Conservation (phyloP, 2,113 vertebrate genomes). For the Rhinoderma darwinii region DNA sequence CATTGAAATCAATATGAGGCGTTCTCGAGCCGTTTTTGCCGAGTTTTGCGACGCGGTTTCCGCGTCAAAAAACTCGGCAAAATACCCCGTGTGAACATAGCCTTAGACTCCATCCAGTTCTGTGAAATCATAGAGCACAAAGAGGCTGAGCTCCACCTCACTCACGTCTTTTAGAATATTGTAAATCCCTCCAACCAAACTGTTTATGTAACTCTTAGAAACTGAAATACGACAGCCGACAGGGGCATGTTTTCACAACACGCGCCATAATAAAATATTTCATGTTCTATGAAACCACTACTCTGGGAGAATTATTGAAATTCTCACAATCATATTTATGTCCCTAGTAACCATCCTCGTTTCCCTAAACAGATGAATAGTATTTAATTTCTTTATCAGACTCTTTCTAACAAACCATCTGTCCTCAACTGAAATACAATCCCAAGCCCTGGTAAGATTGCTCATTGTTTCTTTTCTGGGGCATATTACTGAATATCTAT, state of each 20-base stretch:
- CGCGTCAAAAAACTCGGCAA: too few relatives aligned
- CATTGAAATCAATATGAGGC: too few relatives aligned
- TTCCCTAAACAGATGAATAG: slow-evolving; percentile 51
- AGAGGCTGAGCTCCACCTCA: neutral
- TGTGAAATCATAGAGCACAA: neutral
- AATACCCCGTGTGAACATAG: too few relatives aligned
- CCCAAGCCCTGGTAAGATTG: slow-evolving; percentile 70
- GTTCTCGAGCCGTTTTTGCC: too few relatives aligned
- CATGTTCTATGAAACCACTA: neutral
- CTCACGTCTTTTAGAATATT: neutral
- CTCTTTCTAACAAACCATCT: slow-evolving; percentile 77
- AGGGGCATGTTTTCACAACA: neutral
- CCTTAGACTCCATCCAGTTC: neutral
- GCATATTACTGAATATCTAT: slow-evolving; percentile 77
- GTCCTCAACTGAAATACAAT: slow-evolving; percentile 78
- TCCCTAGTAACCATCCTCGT: slow-evolving; percentile 33
- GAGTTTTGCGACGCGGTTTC: too few relatives aligned
- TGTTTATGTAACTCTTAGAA: neutral
- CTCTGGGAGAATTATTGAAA: slow-evolving; percentile 19
- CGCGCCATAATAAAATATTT: neutral
- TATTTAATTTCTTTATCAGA: slow-evolving; percentile 70
- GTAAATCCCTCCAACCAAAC: neutral
- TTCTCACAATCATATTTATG: slow-evolving; percentile 54
- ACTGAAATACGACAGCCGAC: neutral
- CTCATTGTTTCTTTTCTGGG: slow-evolving; percentile 72